Percentiles rank a stretch among this genome's conserved stretches.
Evolutionary conservation across 2,888 invertebrate species (phyloP).

Genomic region (Thereva nobilitata): DNA sequence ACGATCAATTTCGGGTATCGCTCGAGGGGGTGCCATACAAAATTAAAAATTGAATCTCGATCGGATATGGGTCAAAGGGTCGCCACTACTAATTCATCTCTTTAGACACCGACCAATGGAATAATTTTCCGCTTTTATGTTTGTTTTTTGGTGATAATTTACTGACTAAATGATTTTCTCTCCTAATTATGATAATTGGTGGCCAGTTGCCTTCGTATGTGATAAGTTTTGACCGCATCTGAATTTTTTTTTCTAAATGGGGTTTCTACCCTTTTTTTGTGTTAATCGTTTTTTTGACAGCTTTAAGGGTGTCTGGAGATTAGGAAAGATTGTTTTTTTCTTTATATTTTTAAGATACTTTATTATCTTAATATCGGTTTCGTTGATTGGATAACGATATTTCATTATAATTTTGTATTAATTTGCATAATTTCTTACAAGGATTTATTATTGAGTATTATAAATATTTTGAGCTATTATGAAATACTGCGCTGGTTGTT

Average conservation of each 20-base stretch:
- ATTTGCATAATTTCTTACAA: no score
- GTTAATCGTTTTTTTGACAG: slow-evolving; percentile 25
- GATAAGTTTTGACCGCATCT: neutral
- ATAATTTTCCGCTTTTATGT: slow-evolving; percentile 1
- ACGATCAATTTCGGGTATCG: neutral
- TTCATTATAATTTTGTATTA: no score
- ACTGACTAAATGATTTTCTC: slow-evolving; percentile 7
- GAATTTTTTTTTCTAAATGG: no score
- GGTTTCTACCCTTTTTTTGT: slow-evolving; percentile 1
- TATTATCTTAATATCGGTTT: neutral
- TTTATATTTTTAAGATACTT: neutral
- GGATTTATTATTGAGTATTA: no score
- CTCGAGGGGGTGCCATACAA: slow-evolving; percentile 1
- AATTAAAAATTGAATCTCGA: slow-evolving; percentile 9
- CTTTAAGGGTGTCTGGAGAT: slow-evolving; percentile 3
- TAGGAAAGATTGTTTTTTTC: neutral
- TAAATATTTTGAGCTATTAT: no score
- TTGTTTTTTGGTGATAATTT: slow-evolving; percentile 9
- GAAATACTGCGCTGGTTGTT: no score
- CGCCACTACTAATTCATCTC: slow-evolving; percentile 11
- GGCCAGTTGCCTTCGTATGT: neutral
- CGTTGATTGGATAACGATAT: no score
- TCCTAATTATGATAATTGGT: slow-evolving; percentile 17
- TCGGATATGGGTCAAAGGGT: neutral
- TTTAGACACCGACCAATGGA: neutral